Evolutionary conservation across 2,888 invertebrate genomes (phyloP).

Genomic region (Meloe dianella): DNA sequence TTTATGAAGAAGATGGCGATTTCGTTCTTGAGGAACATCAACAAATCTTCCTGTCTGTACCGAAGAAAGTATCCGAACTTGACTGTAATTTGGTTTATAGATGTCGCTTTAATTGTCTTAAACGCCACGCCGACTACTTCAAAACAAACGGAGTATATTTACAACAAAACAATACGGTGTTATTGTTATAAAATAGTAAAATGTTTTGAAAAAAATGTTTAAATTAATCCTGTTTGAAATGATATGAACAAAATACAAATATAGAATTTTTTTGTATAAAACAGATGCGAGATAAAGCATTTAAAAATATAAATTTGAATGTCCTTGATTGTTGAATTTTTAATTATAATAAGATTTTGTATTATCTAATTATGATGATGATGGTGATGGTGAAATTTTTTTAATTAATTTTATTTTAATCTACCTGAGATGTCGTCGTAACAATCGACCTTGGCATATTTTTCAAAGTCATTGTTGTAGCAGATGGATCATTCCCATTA

Average conservation of each 20-base stretch:
- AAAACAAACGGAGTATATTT: neutral
- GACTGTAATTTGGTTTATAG: too few relatives aligned
- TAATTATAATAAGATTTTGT: neutral
- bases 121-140: neutral
- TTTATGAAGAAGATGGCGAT: too few relatives aligned
- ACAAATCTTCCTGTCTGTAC: too few relatives aligned
- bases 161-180: neutral
- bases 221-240: neutral
- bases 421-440: conserved; percentile 55
- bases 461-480: conserved; percentile 48
- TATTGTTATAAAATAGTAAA: too few relatives aligned
- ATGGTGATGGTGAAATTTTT: neutral
- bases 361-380: neutral
- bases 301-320: neutral
- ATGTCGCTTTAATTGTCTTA: too few relatives aligned
- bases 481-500: conserved; percentile 52
- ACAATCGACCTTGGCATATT: conserved; percentile 48
- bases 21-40: too few relatives aligned
- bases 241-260: neutral
- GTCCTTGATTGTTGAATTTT: neutral
- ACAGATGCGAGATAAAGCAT: neutral
- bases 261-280: conserved; percentile 5
- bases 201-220: neutral
- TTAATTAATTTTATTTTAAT: neutral
- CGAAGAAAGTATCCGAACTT: too few relatives aligned